Conservation (phyloP, 2,797 vertebrate genomes). For the Huso huso region DNA sequence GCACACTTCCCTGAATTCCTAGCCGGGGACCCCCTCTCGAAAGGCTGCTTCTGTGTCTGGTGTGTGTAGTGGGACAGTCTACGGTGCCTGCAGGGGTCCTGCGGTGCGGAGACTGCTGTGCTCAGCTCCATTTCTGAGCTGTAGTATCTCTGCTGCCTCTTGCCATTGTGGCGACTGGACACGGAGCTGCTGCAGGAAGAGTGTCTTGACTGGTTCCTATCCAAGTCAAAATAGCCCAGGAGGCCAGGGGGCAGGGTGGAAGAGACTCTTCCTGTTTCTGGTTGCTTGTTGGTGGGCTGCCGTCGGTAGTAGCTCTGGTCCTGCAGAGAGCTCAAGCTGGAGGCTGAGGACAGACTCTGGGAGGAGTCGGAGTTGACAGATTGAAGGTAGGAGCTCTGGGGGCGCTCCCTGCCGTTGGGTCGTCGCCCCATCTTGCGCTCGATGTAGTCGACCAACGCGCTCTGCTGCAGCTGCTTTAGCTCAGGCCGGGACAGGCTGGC, state of each 20-base stretch:
- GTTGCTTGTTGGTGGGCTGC: slow-evolving; percentile 35
- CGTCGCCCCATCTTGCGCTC: slow-evolving; percentile 72
- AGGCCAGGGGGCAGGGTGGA: slow-evolving; percentile 48
- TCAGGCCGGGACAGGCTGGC: slow-evolving; percentile 59
- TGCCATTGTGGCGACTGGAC: slow-evolving; percentile 24
- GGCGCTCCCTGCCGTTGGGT: slow-evolving; percentile 51
- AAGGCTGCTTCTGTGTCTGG: slow-evolving; percentile 32
- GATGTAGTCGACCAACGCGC: slow-evolving; percentile 76
- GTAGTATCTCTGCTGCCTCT: slow-evolving; percentile 28
- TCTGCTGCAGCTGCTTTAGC: slow-evolving; percentile 83
- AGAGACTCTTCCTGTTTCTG: slow-evolving; percentile 33
- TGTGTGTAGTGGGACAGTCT: slow-evolving; percentile 15
- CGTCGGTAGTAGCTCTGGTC: slow-evolving; percentile 46
- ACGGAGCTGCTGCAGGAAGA: slow-evolving; percentile 32
- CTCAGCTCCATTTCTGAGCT: slow-evolving; percentile 33
- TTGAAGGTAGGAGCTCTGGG: slow-evolving; percentile 59
- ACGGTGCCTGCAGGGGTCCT: slow-evolving; percentile 8
- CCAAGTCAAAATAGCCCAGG: slow-evolving; percentile 38
- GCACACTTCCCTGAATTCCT: slow-evolving; percentile 63
- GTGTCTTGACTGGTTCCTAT: slow-evolving; percentile 22
- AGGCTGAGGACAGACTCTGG: slow-evolving; percentile 61
- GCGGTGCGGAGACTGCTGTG: slow-evolving; percentile 20
- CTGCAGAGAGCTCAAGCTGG: slow-evolving; percentile 77
- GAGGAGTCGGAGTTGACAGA: slow-evolving; percentile 34
- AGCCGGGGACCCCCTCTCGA: slow-evolving; percentile 30